Evolutionary conservation across 2,113 vertebrate species (phyloP).

Genomic region (Hemichromis elongatus): DNA sequence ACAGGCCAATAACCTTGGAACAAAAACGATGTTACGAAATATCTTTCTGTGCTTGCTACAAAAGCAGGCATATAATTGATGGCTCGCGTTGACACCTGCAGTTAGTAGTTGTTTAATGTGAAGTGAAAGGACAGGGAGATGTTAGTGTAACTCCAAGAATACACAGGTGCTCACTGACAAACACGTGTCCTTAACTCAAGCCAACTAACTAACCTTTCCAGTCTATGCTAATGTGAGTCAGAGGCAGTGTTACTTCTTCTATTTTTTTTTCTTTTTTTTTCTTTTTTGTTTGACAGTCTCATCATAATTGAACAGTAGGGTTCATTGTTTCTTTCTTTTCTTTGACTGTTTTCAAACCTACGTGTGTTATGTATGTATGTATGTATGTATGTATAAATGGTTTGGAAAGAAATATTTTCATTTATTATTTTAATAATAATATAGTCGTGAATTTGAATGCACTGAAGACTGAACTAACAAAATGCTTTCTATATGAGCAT

Average conservation of each 20-base stretch:
- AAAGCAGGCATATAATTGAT: not conserved
- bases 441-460: accelerated
- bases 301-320: not conserved
- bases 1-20: not conserved
- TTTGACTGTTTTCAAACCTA: not conserved
- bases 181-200: not conserved
- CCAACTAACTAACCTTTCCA: not conserved
- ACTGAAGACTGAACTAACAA: not conserved
- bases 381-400: not conserved
- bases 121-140: not conserved
- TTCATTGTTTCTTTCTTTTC: not conserved
- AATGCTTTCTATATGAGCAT: not conserved
- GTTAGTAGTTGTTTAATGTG: not conserved
- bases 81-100: not conserved
- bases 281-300: not conserved
- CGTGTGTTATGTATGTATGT: not conserved
- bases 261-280: not conserved
- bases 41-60: not conserved
- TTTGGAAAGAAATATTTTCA: not conserved
- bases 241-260: not conserved
- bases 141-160: not conserved
- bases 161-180: not conserved
- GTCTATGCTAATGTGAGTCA: not conserved
- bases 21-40: not conserved
- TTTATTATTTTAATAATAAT: not conserved